Percentiles rank a stretch among this genome's conserved stretches.
These are phyloP conservation scores for Ferrisia virgata DNA, from an alignment of 2,888 invertebrate genomes.

Conservation along the genomic window DNA sequence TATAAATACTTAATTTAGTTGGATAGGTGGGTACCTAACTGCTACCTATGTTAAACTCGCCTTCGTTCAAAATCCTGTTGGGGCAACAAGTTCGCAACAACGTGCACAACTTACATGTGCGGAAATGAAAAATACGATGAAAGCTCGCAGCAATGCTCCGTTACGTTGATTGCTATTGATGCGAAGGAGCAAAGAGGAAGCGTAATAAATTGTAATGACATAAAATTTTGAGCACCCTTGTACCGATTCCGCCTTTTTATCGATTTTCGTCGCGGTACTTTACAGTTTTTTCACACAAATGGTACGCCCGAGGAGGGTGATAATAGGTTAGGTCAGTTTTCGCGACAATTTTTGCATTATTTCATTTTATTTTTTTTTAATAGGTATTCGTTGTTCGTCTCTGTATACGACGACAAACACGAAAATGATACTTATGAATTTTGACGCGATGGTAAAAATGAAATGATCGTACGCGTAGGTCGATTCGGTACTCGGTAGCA, in stretches of 20 bases:
- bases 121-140: background rate
- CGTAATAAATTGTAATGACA: no score
- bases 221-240: background rate
- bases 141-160: background rate
- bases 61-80: no score
- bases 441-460: no score
- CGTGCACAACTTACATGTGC: background rate
- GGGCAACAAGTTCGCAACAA: background rate
- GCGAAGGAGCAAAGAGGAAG: background rate
- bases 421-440: no score
- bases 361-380: no score
- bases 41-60: no score
- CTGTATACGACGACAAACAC: no score
- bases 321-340: background rate
- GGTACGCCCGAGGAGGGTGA: background rate
- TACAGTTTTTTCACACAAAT: background rate
- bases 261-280: background rate
- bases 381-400: no score
- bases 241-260: background rate
- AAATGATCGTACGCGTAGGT: no score
- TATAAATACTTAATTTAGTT: no score
- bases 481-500: no score
- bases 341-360: background rate
- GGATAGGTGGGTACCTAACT: no score
- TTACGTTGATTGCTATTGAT: background rate